A percentile compares a stretch with the other conserved stretches of the same genome.
These are phyloP conservation scores for Sciurus niger DNA, from an alignment of 2,113 vertebrate species.

Conservation along the genomic window DNA sequence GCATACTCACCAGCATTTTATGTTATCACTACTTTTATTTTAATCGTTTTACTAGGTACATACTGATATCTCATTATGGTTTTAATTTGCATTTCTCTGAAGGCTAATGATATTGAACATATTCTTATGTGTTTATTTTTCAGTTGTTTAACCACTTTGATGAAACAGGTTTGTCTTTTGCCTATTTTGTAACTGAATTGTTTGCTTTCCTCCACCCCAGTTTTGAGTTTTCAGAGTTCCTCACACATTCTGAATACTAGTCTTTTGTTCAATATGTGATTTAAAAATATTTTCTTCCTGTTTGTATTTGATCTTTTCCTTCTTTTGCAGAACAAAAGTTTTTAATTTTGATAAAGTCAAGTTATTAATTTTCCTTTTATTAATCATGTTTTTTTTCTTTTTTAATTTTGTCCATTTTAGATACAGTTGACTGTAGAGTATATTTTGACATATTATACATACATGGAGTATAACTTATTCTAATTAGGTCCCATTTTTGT, in stretches of 20 bases:
- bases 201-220: background rate
- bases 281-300: background rate
- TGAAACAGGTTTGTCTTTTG: background rate
- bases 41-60: background rate
- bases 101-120: background rate
- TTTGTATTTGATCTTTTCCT: background rate
- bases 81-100: background rate
- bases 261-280: background rate
- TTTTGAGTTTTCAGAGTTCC: background rate
- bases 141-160: background rate
- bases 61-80: background rate
- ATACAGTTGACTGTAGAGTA: too few relatives aligned
- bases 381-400: too few relatives aligned
- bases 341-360: background rate
- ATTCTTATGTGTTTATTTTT: background rate
- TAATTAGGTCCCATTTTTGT: too few relatives aligned
- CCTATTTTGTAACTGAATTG: background rate
- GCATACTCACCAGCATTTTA: background rate
- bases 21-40: background rate
- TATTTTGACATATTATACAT: too few relatives aligned
- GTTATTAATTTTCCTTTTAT: background rate
- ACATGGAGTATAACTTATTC: too few relatives aligned
- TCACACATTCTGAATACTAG: background rate
- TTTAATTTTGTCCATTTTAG: too few relatives aligned
- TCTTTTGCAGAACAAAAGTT: background rate